These are phyloP conservation scores for Puntigrus tetrazona DNA, from an alignment of 2,113 vertebrate genomes.

Conservation along the genomic window DNA sequence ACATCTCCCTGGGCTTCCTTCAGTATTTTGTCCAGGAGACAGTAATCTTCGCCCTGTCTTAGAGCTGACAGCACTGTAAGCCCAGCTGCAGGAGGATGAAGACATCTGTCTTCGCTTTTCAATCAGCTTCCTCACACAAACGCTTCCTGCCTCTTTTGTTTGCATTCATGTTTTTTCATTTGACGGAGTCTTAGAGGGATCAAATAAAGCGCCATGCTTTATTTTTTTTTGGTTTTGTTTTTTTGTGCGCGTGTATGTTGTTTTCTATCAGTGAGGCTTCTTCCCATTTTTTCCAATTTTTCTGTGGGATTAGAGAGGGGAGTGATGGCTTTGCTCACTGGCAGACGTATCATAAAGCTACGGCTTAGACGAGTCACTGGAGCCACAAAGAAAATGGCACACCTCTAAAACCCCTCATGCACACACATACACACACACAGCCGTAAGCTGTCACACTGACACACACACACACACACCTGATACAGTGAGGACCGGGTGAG, in stretches of 20 bases:
- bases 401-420: slow-evolving; percentile 37
- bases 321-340: slow-evolving; percentile 43
- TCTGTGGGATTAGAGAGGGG: slow-evolving; percentile 44
- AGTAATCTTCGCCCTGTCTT: slow-evolving; percentile 34
- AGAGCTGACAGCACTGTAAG: slow-evolving; percentile 16
- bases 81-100: slow-evolving; percentile 37
- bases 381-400: slow-evolving; percentile 32
- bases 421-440: slow-evolving; percentile 18
- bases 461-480: background rate
- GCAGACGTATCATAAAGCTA: slow-evolving; percentile 48
- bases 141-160: slow-evolving; percentile 44
- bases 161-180: slow-evolving; percentile 43
- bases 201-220: slow-evolving; percentile 40
- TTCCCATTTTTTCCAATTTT: slow-evolving; percentile 16
- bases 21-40: slow-evolving; percentile 35
- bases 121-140: slow-evolving; percentile 33
- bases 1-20: slow-evolving; percentile 1
- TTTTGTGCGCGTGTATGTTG: background rate
- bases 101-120: slow-evolving; percentile 44
- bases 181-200: slow-evolving; percentile 50
- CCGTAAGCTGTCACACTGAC: background rate
- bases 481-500: background rate
- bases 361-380: slow-evolving; percentile 46
- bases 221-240: slow-evolving; percentile 16
- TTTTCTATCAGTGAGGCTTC: slow-evolving; percentile 10